These are phyloP conservation scores for Laupala kohalensis DNA, from an alignment of 1,140 invertebrate species.

Conservation along the genomic window DNA sequence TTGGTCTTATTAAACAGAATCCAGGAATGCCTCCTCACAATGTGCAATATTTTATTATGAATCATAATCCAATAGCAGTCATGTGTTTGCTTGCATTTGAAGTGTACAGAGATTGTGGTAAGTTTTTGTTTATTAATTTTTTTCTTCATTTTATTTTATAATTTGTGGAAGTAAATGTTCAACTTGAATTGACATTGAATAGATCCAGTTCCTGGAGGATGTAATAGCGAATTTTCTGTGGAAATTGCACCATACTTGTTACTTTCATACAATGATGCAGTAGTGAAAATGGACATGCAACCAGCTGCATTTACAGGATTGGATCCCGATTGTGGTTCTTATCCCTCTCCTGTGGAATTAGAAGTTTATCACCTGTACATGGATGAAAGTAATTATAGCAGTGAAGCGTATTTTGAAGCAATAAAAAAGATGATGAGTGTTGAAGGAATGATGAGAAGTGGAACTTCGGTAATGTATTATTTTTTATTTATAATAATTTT, in stretches of 20 bases:
- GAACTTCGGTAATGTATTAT: slow-evolving; percentile 43
- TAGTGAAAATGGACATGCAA: slow-evolving; percentile 43
- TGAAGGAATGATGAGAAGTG: slow-evolving; percentile 39
- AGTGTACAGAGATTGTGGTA: slow-evolving; percentile 39
- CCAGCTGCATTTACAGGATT: slow-evolving; percentile 31
- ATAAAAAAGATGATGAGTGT: slow-evolving; percentile 48
- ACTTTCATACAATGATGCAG: slow-evolving; percentile 31
- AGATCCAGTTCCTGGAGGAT: slow-evolving; percentile 58
- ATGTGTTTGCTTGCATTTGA: slow-evolving; percentile 35
- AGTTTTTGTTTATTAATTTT: slow-evolving; percentile 14
- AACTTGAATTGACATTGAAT: neutral
- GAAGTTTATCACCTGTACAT: slow-evolving; percentile 51
- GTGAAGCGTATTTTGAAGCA: slow-evolving; percentile 42
- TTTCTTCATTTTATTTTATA: neutral
- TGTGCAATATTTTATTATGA: slow-evolving; percentile 27
- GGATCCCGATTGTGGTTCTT: slow-evolving; percentile 20
- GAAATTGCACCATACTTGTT: slow-evolving; percentile 49
- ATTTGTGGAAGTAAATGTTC: too few relatives aligned
- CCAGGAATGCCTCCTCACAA: slow-evolving; percentile 1
- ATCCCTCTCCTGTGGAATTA: slow-evolving; percentile 30
- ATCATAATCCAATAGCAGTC: slow-evolving; percentile 28
- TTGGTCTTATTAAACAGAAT: slow-evolving; percentile 39
- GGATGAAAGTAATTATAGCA: slow-evolving; percentile 37
- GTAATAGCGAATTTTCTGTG: slow-evolving; percentile 54
- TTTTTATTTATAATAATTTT: too few relatives aligned